A percentile compares a stretch with the other conserved stretches of the same genome.
Conservation (phyloP, 2,797 vertebrate genomes). For the Sebastes paucispinis region DNA sequence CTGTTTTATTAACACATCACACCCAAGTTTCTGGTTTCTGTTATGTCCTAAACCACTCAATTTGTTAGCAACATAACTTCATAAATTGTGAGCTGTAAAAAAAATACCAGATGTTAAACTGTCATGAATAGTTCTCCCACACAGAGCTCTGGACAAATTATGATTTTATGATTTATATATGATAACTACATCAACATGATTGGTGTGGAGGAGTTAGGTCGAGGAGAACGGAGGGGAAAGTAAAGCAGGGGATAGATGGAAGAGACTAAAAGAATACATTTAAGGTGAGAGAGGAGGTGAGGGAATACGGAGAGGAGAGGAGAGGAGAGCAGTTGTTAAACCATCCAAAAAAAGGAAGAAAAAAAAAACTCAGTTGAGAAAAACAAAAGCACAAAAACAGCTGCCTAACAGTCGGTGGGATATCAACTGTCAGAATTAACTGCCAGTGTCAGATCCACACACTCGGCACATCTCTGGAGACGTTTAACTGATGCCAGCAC, state of each 20-base stretch:
- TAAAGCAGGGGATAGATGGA: not conserved
- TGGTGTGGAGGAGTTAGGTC: not conserved
- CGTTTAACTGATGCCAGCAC: conserved; percentile 50
- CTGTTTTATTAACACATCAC: conserved; percentile 65
- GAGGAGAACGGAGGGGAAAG: not conserved
- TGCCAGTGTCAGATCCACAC: conserved; percentile 68
- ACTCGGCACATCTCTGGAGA: conserved; percentile 71
- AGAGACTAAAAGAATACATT: not conserved
- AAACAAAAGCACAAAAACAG: conserved; percentile 69
- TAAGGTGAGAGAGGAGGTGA: not conserved
- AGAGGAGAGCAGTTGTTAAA: conserved; percentile 25
- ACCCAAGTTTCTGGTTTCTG: conserved; percentile 67
- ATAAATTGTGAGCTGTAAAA: conserved; percentile 59
- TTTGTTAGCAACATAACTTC: conserved; percentile 67
- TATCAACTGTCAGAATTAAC: conserved; percentile 79
- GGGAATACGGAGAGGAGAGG: not conserved
- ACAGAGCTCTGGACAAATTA: conserved; percentile 10
- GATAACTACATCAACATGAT: conserved; percentile 12
- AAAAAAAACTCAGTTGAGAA: conserved; percentile 41
- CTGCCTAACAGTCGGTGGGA: conserved; percentile 70
- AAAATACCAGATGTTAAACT: conserved; percentile 58
- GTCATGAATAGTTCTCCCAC: conserved; percentile 17
- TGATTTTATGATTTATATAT: conserved; percentile 40
- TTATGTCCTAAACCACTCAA: conserved; percentile 61
- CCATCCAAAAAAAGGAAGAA: conserved; percentile 3